Evolutionary conservation across 2,888 invertebrate genomes (phyloP), one percentile per base, ranked within the genome.

Genomic region (Seira sanloemensis): DNA sequence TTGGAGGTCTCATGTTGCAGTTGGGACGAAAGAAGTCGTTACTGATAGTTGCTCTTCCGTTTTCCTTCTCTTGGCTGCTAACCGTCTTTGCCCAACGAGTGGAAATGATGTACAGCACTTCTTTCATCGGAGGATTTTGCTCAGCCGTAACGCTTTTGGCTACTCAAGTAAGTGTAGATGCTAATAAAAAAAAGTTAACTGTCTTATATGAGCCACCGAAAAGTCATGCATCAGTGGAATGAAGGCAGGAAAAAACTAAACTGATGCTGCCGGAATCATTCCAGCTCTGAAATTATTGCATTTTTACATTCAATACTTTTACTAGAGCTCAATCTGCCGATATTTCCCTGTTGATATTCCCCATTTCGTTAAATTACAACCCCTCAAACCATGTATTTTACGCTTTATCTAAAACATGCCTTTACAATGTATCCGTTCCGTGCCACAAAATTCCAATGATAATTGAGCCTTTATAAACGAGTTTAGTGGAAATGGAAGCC

Each of bases 81-180:
- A 96, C 97, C 0, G 95, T 95, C 0, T 93, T 95, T 85, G 95
- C 96, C 16, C 94, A 94, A 54, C 94, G 94, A 66, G 95, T 96
- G 7, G 93, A 95, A 90, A 93, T 95, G 92, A 95, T 97, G 93
- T 96, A 95, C 91, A 93, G 95, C 89, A 96, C 97, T 0, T 95
- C 97, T 77, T 95, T 97, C 90, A 91, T 96, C 81, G 96, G 96
- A 66, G 97, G 97, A 0, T 94, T 95, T 90, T 96, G 95, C 91
- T 94, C 95, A 89, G 95, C 95, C 16, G 94, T 96, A 90, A 93
- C 95, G 46, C 94, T 95, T 18, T 94, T 96, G 92, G 93, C 95
- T 46, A 95, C 95, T 85, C 96, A 93, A 93, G 94, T 95, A 85
- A 88, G 87, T 81, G 37, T 12, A n/a, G n/a, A n/a, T n/a, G n/a